Evolutionary conservation across 2,888 invertebrate genomes (phyloP).

Genomic region (Troides aeacus): DNA sequence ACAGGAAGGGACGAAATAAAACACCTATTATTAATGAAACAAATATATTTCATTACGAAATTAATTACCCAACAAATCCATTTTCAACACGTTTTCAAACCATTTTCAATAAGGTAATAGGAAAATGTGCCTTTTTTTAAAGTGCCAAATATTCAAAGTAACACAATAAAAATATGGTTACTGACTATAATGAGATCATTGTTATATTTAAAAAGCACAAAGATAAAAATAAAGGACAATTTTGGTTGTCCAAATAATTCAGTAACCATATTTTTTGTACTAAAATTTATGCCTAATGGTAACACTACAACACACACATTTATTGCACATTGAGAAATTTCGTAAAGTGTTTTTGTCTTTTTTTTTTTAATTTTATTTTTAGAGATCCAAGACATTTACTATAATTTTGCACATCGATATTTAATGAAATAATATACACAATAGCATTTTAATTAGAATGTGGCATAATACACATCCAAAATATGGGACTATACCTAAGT

Average conservation of each 20-base stretch:
- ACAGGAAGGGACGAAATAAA: conserved; percentile 50
- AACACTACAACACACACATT: conserved; percentile 81
- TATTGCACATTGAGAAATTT: conserved; percentile 82
- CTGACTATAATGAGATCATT: conserved; percentile 70
- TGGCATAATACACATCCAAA: conserved; percentile 79
- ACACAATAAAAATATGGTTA: conserved; percentile 64
- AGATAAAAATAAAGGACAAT: conserved; percentile 38
- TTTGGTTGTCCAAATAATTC: conserved; percentile 32
- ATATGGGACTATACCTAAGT: conserved; percentile 77
- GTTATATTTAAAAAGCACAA: conserved; percentile 40
- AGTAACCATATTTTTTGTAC: conserved; percentile 53
- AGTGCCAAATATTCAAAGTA: conserved; percentile 78
- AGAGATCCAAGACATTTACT: conserved; percentile 80
- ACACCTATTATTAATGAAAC: conserved; percentile 71
- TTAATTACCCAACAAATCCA: conserved; percentile 81
- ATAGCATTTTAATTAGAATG: conserved; percentile 75
- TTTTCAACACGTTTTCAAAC: conserved; percentile 79
- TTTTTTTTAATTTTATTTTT: conserved; percentile 73
- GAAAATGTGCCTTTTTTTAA: conserved; percentile 77
- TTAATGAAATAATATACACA: conserved; percentile 78
- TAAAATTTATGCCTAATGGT: conserved; percentile 77
- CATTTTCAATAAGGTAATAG: conserved; percentile 74
- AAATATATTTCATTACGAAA: conserved; percentile 81
- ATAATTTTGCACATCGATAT: conserved; percentile 80
- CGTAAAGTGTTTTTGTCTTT: conserved; percentile 79